Evolutionary conservation across 2,113 vertebrate species (phyloP).

Genomic region (Origma solitaria): DNA sequence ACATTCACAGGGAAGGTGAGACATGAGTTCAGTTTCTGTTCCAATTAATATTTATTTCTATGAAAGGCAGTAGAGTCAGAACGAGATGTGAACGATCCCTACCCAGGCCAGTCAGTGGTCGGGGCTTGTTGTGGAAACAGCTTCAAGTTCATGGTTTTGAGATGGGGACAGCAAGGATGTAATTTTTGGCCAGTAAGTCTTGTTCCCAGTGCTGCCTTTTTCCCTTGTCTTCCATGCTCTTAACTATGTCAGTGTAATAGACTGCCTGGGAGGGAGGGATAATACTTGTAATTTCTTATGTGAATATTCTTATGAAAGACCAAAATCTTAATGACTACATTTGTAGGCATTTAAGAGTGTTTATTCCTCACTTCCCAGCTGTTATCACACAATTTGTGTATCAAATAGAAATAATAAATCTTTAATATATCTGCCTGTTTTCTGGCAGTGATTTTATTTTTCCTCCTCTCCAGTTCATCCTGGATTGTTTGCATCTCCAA

Average conservation of each 20-base stretch:
- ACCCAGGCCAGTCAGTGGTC: neutral
- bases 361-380: neutral
- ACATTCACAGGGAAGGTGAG: neutral
- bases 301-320: neutral
- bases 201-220: neutral
- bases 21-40: neutral
- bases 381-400: neutral
- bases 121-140: neutral
- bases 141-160: neutral
- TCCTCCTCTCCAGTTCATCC: neutral
- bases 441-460: neutral
- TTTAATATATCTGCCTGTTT: neutral
- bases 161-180: neutral
- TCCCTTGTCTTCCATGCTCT: neutral
- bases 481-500: neutral
- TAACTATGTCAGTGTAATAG: neutral
- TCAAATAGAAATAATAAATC: neutral
- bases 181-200: neutral
- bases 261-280: neutral
- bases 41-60: neutral
- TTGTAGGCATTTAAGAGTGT: neutral
- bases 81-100: neutral
- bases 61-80: neutral
- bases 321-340: neutral
- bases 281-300: neutral